phyloP scores from a whole-genome alignment of 2,888 invertebrate genomes.

The Scotopteryx bipunctaria region DNA sequence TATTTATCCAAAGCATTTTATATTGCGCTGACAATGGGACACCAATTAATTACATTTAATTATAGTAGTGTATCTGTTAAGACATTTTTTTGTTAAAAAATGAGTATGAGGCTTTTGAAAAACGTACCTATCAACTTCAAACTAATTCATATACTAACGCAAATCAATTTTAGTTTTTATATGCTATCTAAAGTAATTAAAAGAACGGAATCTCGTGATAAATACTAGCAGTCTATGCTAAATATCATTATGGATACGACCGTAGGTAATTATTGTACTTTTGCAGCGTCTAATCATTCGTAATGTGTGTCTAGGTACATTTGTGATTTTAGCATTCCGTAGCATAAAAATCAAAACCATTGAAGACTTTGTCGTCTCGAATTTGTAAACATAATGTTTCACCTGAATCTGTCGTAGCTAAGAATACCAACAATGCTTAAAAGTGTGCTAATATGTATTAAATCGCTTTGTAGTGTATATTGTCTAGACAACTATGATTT shows the following conservation, averaged over 20 bases:
- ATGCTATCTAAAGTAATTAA: constrained; percentile 12
- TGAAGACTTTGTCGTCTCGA: too few species aligned
- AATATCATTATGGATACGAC: constrained; percentile 11
- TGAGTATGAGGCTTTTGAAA: background rate
- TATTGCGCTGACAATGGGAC: constrained; percentile 37
- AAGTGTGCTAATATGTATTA: too few species aligned
- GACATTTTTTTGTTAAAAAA: background rate
- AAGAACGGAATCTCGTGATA: constrained; percentile 10
- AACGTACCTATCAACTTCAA: background rate
- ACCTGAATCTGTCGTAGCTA: too few species aligned
- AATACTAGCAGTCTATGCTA: constrained; percentile 19
- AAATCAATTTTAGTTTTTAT: too few species aligned
- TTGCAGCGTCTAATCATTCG: constrained; percentile 16
- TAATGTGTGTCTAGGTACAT: constrained; percentile 7
- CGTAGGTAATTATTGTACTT: constrained; percentile 23
- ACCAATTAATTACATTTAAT: constrained; percentile 34
- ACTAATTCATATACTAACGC: too few species aligned
- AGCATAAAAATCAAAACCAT: background rate
- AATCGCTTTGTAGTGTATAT: too few species aligned
- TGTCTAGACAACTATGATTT: too few species aligned
- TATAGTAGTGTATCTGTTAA: constrained; percentile 15
- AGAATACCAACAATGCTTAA: too few species aligned
- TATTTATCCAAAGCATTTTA: constrained; percentile 39
- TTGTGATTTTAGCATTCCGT: constrained; percentile 11
- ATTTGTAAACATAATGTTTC: too few species aligned